Evolutionary conservation across 2,888 invertebrate species (phyloP).

Genomic region (Zele albiditarsus): DNA sequence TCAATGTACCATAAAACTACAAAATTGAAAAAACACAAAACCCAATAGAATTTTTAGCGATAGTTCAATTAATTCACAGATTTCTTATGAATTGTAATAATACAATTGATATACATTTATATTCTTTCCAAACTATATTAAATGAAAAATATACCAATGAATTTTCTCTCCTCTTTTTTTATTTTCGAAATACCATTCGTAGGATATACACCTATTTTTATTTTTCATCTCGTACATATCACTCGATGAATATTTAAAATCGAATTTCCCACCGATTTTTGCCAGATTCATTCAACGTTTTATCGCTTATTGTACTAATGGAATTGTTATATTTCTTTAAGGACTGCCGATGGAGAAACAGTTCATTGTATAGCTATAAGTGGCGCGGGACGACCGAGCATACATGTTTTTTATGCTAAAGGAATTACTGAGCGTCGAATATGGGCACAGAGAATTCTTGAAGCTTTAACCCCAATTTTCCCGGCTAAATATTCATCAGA

Average conservation of each 20-base stretch:
- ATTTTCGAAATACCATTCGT: no score
- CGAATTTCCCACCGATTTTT: no score
- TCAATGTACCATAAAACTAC: constrained; percentile 34
- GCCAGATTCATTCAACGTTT: no score
- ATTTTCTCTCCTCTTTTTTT: no score
- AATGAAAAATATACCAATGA: no score
- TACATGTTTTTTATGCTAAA: constrained; percentile 64
- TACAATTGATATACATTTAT: constrained; percentile 40
- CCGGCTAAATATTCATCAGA: constrained; percentile 81
- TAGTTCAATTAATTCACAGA: neutral
- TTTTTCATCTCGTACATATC: no score
- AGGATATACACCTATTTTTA: no score
- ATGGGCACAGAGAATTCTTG: constrained; percentile 88
- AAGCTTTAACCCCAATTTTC: constrained; percentile 81
- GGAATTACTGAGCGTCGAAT: constrained; percentile 73
- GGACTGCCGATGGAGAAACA: constrained; percentile 64
- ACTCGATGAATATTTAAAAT: no score
- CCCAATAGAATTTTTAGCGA: neutral
- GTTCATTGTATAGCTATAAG: constrained; percentile 67
- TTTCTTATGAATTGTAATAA: neutral
- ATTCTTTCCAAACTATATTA: no score
- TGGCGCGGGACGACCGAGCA: constrained; percentile 61
- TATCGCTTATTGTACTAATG: no score
- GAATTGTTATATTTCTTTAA: no score
- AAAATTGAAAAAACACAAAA: neutral